Evolutionary conservation across 2,888 invertebrate species (phyloP).

Genomic region (Hedychridium roseum): DNA sequence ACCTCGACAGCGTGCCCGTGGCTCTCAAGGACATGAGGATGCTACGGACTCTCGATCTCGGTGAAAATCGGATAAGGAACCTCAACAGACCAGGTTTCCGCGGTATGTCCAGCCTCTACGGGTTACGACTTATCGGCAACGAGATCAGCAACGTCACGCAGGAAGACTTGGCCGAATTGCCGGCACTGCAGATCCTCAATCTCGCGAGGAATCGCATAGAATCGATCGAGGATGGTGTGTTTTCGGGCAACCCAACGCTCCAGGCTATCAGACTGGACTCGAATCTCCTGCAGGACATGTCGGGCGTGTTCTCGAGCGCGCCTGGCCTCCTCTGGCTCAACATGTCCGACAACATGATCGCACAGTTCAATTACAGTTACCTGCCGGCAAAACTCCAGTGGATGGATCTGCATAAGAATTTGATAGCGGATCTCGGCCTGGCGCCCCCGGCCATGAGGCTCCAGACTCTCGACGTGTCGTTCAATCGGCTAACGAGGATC

Average conservation of each 20-base stretch:
- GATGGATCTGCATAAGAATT: slow-evolving; percentile 90
- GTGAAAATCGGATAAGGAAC: slow-evolving; percentile 86
- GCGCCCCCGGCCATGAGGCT: slow-evolving; percentile 78
- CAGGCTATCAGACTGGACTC: slow-evolving; percentile 89
- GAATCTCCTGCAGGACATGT: slow-evolving; percentile 83
- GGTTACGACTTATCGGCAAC: slow-evolving; percentile 89
- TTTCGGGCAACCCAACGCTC: slow-evolving; percentile 79
- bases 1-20: slow-evolving; percentile 79
- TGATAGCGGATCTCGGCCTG: slow-evolving; percentile 76
- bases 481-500: slow-evolving; percentile 84
- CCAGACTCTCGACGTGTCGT: slow-evolving; percentile 89
- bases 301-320: slow-evolving; percentile 84
- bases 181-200: slow-evolving; percentile 85
- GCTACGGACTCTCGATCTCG: slow-evolving; percentile 87
- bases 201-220: slow-evolving; percentile 85
- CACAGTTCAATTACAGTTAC: slow-evolving; percentile 87
- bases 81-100: slow-evolving; percentile 84
- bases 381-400: slow-evolving; percentile 85
- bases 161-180: slow-evolving; percentile 80
- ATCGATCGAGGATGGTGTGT: slow-evolving; percentile 81
- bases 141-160: slow-evolving; percentile 83
- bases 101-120: slow-evolving; percentile 85
- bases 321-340: slow-evolving; percentile 87
- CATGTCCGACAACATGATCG: slow-evolving; percentile 88
- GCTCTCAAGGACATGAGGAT: slow-evolving; percentile 87